phyloP scores from a whole-genome alignment of 1,140 invertebrate species.

The Delia radicum region DNA sequence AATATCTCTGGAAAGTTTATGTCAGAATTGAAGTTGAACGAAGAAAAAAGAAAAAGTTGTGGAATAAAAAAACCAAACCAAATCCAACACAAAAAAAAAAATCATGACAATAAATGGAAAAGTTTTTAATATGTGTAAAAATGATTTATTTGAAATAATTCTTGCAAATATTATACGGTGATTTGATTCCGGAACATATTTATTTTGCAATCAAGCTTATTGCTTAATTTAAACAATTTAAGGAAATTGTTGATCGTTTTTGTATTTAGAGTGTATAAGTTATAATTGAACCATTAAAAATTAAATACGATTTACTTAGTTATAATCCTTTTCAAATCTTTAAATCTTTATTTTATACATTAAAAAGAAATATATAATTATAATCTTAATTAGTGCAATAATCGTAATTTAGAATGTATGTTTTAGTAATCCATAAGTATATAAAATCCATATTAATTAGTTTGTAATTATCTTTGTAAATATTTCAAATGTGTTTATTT shows the following conservation, averaged over 20 bases:
- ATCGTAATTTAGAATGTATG: background rate
- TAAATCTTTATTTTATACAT: background rate
- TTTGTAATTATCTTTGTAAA: slow-evolving; percentile 9
- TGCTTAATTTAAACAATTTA: background rate
- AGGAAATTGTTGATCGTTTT: too few relatives aligned
- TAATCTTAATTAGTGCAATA: background rate
- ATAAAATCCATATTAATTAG: slow-evolving; percentile 1
- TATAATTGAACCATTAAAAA: background rate
- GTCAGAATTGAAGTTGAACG: background rate
- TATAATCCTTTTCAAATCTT: background rate
- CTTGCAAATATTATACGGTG: background rate
- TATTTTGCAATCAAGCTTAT: background rate
- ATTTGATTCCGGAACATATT: background rate
- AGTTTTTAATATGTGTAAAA: slow-evolving; percentile 56
- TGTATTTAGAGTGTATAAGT: background rate
- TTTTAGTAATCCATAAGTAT: background rate
- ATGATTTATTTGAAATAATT: slow-evolving; percentile 44
- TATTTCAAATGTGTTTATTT: background rate
- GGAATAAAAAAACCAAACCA: background rate
- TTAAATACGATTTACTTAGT: background rate
- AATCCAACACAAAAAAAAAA: slow-evolving; percentile 27
- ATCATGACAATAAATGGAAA: slow-evolving; percentile 56
- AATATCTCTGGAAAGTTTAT: background rate
- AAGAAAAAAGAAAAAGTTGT: background rate
- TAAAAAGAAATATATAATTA: background rate